Conservation (phyloP, 2,113 vertebrate genomes). For the Poeciliopsis occidentalis region DNA sequence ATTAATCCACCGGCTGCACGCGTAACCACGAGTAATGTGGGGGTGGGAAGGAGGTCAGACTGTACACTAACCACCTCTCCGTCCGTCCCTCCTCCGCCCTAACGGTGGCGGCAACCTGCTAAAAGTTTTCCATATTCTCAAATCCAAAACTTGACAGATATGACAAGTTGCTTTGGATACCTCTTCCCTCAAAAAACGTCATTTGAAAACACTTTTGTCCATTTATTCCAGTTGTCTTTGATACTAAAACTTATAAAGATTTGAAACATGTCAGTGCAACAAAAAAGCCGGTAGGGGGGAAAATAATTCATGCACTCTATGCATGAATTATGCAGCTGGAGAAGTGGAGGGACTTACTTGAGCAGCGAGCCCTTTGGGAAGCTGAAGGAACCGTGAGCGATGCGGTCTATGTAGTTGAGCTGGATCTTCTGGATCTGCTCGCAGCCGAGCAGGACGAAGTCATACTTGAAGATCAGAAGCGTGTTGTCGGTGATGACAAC, state of each 20-base stretch:
- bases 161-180: neutral
- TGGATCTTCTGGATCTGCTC: slow-evolving; percentile 80
- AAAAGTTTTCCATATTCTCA: no score
- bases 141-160: no score
- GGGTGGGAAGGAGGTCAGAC: no score
- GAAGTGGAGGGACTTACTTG: slow-evolving; percentile 73
- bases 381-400: slow-evolving; percentile 78
- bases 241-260: neutral
- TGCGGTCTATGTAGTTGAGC: slow-evolving; percentile 71
- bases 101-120: no score
- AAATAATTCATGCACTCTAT: neutral
- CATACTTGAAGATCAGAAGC: slow-evolving; percentile 85
- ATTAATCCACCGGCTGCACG: no score
- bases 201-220: no score
- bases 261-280: neutral
- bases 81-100: no score
- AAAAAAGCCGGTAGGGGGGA: neutral
- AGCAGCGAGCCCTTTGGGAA: slow-evolving; percentile 81
- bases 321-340: neutral
- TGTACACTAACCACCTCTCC: no score
- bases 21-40: no score
- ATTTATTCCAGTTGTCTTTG: no score
- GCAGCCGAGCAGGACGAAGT: slow-evolving; percentile 84
- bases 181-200: neutral
- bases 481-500: slow-evolving; percentile 76